Evolutionary conservation across 2,113 vertebrate species (phyloP), one percentile per base, ranked within the genome.

Genomic region (Ranitomeya imitator): DNA sequence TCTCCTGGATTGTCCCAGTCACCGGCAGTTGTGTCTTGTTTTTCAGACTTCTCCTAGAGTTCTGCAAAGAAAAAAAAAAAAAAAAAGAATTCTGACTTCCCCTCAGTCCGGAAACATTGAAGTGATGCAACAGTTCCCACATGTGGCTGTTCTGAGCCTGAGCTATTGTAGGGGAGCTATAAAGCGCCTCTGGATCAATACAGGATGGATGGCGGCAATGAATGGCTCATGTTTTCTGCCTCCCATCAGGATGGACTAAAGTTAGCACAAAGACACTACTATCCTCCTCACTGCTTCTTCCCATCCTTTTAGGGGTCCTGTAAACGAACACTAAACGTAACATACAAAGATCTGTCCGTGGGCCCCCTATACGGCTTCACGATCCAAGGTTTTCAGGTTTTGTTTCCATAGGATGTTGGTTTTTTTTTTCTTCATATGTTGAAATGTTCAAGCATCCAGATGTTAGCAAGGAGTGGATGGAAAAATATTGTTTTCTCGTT

Each of bases 71-170:
- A 51, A 52, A 76, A 76, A 14, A 59, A 80, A 71, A 77, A 77
- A 84, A 79, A 87, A 87, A 73, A 80, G 73, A 88, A 84, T 52
- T 86, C 88, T 86, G 90, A 86, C 89, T 90, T 89, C 76, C 90
- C 89, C 91, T 86, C 91, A 88, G 92, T 94, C 93, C 93, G 90
- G 92, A 93, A 90, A 90, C 90, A 92, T 81, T 90, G 91, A 90
- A 90, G 92, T 93, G 94, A 95, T 93, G 94, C 91, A 93, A 94
- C 92, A 89, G 93, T 94, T 94, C 95, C 94, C 95, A 96, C 94
- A 95, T 95, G 94, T 95, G 94, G 88, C 92, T 65, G 16, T 18
- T n/a, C 80, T 83, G 52, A 79, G 21, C 51, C 77, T 37, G 23
- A 15, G 31, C 31, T 73, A 78, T 54, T 78, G 76, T 78, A 54